A percentile compares a stretch with the other conserved stretches of the same genome.
Conservation (phyloP, 2,888 invertebrate genomes). For the Schizotus pectinicornis region DNA sequence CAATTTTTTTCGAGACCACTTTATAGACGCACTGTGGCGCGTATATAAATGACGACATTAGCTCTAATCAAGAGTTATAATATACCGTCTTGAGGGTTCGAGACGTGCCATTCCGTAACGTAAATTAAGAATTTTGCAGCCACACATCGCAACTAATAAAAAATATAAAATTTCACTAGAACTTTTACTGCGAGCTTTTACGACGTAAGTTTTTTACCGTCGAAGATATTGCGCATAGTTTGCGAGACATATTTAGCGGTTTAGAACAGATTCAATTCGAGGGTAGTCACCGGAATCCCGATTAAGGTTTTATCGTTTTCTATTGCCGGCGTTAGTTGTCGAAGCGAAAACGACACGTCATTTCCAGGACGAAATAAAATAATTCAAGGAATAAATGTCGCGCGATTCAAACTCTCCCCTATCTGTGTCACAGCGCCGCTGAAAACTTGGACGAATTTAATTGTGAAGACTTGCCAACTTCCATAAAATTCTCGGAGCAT, state of each 20-base stretch:
- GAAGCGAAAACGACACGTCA: slow-evolving; percentile 2
- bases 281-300: too few relatives aligned
- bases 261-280: too few relatives aligned
- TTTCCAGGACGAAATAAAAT: slow-evolving; percentile 15
- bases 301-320: too few relatives aligned
- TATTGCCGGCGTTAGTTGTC: too few relatives aligned
- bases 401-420: slow-evolving; percentile 4
- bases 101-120: too few relatives aligned
- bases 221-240: too few relatives aligned
- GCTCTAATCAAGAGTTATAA: slow-evolving; percentile 3
- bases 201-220: too few relatives aligned
- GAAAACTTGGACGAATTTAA: slow-evolving; percentile 32
- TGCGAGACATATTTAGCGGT: too few relatives aligned
- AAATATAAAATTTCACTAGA: too few relatives aligned
- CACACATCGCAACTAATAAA: too few relatives aligned
- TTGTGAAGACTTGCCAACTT: slow-evolving; percentile 32
- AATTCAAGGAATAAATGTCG: slow-evolving; percentile 14
- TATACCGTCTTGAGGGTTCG: slow-evolving; percentile 2
- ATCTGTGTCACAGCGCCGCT: slow-evolving; percentile 9
- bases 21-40: slow-evolving; percentile 1
- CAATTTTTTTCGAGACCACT: slow-evolving; percentile 3
- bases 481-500: slow-evolving; percentile 15
- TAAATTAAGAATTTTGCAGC: too few relatives aligned
- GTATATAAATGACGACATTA: slow-evolving; percentile 11
- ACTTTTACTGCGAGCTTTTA: too few relatives aligned